A percentile compares a stretch with the other conserved stretches of the same genome.
Evolutionary conservation across 1,140 invertebrate species (phyloP).

Genomic region (Venturia canescens): DNA sequence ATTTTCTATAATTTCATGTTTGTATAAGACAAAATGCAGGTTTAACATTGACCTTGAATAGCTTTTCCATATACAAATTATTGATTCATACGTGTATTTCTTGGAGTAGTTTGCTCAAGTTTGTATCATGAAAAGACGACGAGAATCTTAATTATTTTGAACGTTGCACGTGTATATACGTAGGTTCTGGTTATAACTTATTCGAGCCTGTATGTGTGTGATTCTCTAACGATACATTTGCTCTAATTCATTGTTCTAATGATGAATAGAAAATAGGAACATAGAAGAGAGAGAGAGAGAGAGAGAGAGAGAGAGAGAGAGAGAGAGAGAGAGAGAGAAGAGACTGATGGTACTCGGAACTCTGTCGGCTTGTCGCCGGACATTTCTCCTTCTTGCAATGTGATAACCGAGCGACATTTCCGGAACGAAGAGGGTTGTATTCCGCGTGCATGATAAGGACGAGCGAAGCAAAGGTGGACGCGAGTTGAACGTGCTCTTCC

Average conservation of each 20-base stretch:
- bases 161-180: no score
- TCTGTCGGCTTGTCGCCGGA: conserved; percentile 37
- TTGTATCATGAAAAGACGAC: no score
- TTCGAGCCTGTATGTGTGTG: not conserved
- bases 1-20: no score
- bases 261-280: conserved; percentile 9
- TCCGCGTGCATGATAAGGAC: conserved; percentile 27
- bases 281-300: not conserved
- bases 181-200: not conserved
- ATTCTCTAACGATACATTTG: not conserved
- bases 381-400: conserved; percentile 35
- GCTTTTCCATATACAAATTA: no score
- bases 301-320: not conserved
- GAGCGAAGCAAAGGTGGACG: conserved; percentile 8
- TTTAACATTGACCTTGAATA: no score
- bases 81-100: no score
- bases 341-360: conserved; percentile 32
- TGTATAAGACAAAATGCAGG: no score
- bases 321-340: not conserved
- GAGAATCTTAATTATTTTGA: no score
- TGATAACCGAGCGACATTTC: conserved; percentile 42
- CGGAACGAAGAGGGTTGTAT: conserved; percentile 36
- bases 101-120: no score
- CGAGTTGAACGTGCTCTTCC: conserved; percentile 24
- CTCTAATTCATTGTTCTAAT: conserved; percentile 5